Percentiles rank a stretch among this genome's conserved stretches.
Evolutionary conservation across 1,140 invertebrate genomes (phyloP).

Genomic region (Meloidogyne chitwoodi): DNA sequence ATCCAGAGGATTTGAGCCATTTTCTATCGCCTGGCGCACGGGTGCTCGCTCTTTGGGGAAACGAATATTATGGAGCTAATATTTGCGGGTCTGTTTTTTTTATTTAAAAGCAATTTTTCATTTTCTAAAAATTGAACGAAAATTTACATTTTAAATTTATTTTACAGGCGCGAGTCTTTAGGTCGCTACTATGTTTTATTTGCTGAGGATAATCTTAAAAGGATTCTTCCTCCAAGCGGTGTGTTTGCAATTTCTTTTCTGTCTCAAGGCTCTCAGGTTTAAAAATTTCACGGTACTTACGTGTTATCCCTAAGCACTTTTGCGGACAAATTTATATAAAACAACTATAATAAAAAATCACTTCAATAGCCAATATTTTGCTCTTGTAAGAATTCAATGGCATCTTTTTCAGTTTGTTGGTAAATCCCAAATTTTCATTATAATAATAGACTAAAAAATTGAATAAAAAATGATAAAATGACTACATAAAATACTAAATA

Average conservation of each 20-base stretch:
- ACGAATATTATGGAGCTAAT: slow-evolving; percentile 52
- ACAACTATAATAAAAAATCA: too few relatives aligned
- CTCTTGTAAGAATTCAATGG: too few relatives aligned
- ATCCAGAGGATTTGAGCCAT: slow-evolving; percentile 17
- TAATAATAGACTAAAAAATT: too few relatives aligned
- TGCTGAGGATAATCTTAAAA: slow-evolving; percentile 41
- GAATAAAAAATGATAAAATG: too few relatives aligned
- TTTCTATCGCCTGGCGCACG: slow-evolving; percentile 34
- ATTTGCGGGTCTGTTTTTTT: slow-evolving; percentile 41
- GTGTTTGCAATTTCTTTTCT: slow-evolving; percentile 45
- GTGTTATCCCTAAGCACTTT: too few relatives aligned
- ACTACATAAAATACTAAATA: too few relatives aligned
- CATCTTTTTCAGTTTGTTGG: too few relatives aligned
- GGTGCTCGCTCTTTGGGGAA: slow-evolving; percentile 46
- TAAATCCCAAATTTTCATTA: too few relatives aligned
- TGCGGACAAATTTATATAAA: too few relatives aligned
- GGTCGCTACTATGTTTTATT: slow-evolving; percentile 54
- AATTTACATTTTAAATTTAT: too few relatives aligned
- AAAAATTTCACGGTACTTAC: too few relatives aligned
- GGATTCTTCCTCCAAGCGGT: slow-evolving; percentile 40
- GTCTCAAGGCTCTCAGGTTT: slow-evolving; percentile 23
- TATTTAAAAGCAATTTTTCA: neutral
- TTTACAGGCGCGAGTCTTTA: slow-evolving; percentile 48
- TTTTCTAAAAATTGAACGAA: slow-evolving; percentile 6
- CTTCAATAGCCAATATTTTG: too few relatives aligned